phyloP scores from a whole-genome alignment of 2,888 invertebrate genomes.

The Thera britannica region DNA sequence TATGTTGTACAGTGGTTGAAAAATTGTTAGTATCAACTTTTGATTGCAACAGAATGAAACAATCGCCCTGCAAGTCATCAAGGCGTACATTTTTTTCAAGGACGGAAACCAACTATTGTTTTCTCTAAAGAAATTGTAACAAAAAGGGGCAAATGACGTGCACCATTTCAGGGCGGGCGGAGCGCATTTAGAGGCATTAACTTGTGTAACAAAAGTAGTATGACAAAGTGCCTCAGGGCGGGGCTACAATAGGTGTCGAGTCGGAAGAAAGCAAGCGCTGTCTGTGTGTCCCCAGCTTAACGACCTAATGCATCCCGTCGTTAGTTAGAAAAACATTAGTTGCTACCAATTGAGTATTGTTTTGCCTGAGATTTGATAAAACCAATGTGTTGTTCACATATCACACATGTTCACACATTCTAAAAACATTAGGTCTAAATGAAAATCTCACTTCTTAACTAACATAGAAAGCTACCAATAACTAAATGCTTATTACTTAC shows the following conservation, averaged over 20 bases:
- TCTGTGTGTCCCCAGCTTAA: constrained; percentile 61
- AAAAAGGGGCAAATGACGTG: constrained; percentile 54
- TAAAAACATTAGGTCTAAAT: no score
- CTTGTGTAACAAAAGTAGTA: constrained; percentile 69
- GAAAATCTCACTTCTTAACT: no score
- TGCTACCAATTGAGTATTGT: not conserved
- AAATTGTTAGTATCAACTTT: no score
- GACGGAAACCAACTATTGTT: constrained; percentile 32
- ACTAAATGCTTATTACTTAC: no score
- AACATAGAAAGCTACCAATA: no score
- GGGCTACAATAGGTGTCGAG: constrained; percentile 61
- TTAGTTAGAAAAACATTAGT: constrained; percentile 45
- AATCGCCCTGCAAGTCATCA: no score
- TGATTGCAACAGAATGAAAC: no score
- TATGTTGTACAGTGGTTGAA: no score
- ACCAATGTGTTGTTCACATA: not conserved
- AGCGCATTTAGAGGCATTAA: constrained; percentile 72
- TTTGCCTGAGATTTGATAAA: not conserved
- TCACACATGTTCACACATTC: no score
- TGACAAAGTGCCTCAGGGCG: constrained; percentile 69
- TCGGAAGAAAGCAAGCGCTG: constrained; percentile 46
- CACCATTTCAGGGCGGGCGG: constrained; percentile 61
- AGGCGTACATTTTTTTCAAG: constrained; percentile 12
- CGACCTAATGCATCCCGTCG: constrained; percentile 72
- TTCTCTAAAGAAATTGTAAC: constrained; percentile 44